Evolutionary conservation across 2,113 vertebrate genomes (phyloP).

Genomic region (Eretmochelys imbricata): DNA sequence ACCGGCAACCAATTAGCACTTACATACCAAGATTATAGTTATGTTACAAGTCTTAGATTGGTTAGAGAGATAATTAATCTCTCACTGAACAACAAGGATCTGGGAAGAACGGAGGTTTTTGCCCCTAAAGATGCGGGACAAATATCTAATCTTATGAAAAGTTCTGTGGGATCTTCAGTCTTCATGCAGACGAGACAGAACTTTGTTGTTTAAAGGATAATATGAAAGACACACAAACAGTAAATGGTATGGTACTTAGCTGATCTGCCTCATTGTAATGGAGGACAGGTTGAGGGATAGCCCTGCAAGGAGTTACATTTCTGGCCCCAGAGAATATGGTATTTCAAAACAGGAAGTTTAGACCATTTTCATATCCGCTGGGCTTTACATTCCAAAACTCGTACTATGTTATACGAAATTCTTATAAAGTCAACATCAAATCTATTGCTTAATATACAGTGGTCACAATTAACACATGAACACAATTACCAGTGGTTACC

Average conservation of each 20-base stretch:
- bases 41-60: background rate
- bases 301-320: background rate
- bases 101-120: background rate
- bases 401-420: background rate
- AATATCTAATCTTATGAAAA: background rate
- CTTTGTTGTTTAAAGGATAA: background rate
- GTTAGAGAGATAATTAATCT: background rate
- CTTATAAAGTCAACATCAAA: background rate
- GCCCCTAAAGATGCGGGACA: background rate
- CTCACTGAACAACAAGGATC: background rate
- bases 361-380: background rate
- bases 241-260: background rate
- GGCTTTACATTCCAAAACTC: background rate
- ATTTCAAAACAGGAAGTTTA: background rate
- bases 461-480: background rate
- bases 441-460: background rate
- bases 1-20: background rate
- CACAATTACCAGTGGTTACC: background rate
- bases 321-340: background rate
- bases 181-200: background rate
- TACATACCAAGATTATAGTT: background rate
- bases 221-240: background rate
- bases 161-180: background rate
- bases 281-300: background rate
- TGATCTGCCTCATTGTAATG: background rate